Conservation (phyloP, 30 jellyfish, hydroid and myxozoan species). For the Cassiopea andromeda region DNA sequence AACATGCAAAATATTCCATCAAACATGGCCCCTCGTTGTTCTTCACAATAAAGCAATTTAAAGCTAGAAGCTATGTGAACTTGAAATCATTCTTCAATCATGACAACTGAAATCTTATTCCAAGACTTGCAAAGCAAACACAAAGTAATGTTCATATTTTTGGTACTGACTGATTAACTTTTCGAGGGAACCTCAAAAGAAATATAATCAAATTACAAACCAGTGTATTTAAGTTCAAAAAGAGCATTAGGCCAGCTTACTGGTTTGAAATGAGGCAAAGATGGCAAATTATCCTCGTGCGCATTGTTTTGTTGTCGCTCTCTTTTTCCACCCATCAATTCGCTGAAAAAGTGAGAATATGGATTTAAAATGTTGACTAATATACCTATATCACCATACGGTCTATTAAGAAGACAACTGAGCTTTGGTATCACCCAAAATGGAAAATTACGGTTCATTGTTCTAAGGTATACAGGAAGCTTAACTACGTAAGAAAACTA, state of each 20-base stretch:
- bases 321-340: slow-evolving; percentile 34
- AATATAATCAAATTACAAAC: slow-evolving; percentile 65
- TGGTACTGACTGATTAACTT: slow-evolving; percentile 13
- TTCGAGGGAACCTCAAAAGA: slow-evolving; percentile 37
- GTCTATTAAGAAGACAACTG: not conserved
- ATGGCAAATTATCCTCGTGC: slow-evolving; percentile 79
- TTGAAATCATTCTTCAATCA: not conserved
- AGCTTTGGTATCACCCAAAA: not conserved
- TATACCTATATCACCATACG: not conserved
- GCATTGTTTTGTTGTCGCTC: slow-evolving; percentile 53
- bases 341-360: slow-evolving; percentile 15
- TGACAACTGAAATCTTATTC: slow-evolving; percentile 62
- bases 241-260: slow-evolving; percentile 75
- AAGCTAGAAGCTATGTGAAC: slow-evolving; percentile 29
- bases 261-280: slow-evolving; percentile 84
- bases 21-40: not conserved
- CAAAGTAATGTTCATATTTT: slow-evolving; percentile 53
- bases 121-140: slow-evolving; percentile 62
- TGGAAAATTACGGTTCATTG: not conserved
- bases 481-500: not conserved
- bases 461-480: not conserved
- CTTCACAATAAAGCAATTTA: not conserved
- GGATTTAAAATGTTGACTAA: not conserved
- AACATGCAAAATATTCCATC: not conserved
- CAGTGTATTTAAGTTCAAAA: slow-evolving; percentile 38